Evolutionary conservation across 2,888 invertebrate genomes (phyloP), one percentile per base, ranked within the genome.

Genomic region (Cryptocheilus praepositus): DNA sequence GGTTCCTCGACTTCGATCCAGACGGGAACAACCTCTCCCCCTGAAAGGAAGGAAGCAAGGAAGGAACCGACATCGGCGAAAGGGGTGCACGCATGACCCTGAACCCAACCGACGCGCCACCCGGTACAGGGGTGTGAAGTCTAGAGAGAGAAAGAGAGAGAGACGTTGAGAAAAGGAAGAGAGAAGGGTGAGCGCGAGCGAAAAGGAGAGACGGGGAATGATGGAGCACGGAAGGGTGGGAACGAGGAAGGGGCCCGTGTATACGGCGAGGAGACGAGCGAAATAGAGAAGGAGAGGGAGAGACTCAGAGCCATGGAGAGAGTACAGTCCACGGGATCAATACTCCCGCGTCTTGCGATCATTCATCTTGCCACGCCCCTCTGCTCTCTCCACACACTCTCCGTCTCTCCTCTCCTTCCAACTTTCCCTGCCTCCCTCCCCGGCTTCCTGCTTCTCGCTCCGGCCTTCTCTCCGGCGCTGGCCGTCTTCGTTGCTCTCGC

Each of bases 321-420:
- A 80, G 82, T 82, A 85, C 83, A 81, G 82, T 84, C 83, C 81
- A 81, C 80, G 85, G 86, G 88, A 88, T 88, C 88, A 88, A 88
- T 88, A 88, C 88, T 88, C 87, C 84, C 85, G 87, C 88, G 87
- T 88, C 88, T 88, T 88, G 87, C 87, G 87, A 88, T 88, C 88
- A 88, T 88, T 88, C 88, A 88, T 88, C 88, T 88, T 87, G 88
- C 88, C 88, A 88, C 88, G 88, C 88, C 88, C 88, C 88, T 88
- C 84, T 85, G 83, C 82, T 85, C 85, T 84, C 85, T 84, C 83
- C 83, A 74, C 74, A 73, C 77, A 76, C 81, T 60, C 64, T 61
- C 64, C 63, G 55, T 55, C 15, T 36, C 56, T 57, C 67, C 71
- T 61, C 68, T 65, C 72, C 65, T 57, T 55, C 71, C 57, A 56